Base-by-base conservation (phyloP, 2,113 vertebrate species). In the Dryoscopus gambensis region DNA sequence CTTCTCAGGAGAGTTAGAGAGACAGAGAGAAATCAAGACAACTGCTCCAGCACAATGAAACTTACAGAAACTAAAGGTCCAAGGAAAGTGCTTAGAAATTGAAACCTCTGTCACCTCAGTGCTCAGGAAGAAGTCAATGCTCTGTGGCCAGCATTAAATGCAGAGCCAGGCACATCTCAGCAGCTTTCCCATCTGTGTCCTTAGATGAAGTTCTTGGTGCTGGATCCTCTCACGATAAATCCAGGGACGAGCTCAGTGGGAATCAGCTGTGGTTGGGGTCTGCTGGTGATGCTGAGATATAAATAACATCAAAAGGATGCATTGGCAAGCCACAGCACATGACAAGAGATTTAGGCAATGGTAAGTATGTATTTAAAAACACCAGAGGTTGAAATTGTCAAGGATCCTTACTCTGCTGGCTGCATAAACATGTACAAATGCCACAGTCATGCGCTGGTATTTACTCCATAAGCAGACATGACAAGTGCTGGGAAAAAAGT, bases 41-140 rank as follows among this genome's bases (percentile, higher is more conserved):
- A 35, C 17, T 35, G 22, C 40, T 67, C 9, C 8, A 69, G 15
- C 22, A 37, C 0, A 1, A 13, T 0, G 0, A 73, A 86, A 39
- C 1, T 42, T 35, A 55, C 0, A 3, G 20, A 83, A 73, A n/a
- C 3, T 46, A 59, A 65, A 80, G 6, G 15, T 80, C n/a, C 33
- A 59, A 39, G 23, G 5, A 74, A 63, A 77, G 81, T 21, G 2
- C 9, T 78, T 39, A 39, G 49, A 75, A 65, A 78, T 18, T 9
- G 18, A 73, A 94, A 86, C 8, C 6, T 67, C 31, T 87, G 31
- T 30, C 49, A 69, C 10, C 17, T 79, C 24, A 44, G 6, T n/a
- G 11, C 47, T 64, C 37, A 49, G 60, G 17, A 50, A 19, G 22
- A 85, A 71, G 27, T 35, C 57, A 37, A 1, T 31, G 27, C 13